Evolutionary conservation across 23 tunicate genomes (phyloP).

Genomic region (Styela plicata): DNA sequence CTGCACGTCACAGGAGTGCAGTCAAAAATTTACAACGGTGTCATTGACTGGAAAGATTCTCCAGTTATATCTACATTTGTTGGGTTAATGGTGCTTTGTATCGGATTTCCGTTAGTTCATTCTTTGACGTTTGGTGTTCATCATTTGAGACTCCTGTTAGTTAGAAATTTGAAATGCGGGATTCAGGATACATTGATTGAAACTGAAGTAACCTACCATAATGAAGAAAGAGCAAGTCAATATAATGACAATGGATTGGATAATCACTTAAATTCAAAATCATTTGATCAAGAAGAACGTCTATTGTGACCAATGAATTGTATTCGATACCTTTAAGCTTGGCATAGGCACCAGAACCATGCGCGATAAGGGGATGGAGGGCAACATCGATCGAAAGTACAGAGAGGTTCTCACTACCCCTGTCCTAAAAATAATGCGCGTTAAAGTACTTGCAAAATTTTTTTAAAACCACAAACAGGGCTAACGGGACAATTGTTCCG

Average conservation of each 20-base stretch:
- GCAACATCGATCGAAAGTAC: no score
- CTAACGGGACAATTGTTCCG: no score
- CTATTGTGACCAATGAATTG: no score
- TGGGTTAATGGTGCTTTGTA: neutral
- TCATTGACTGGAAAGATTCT: constrained; percentile 43
- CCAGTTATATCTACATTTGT: constrained; percentile 39
- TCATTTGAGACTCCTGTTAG: constrained; percentile 34
- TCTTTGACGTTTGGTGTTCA: constrained; percentile 37
- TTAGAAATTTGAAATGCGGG: neutral
- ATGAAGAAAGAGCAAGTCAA: neutral
- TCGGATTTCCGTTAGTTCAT: constrained; percentile 47
- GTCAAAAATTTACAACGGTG: constrained; percentile 35
- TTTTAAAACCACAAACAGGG: no score
- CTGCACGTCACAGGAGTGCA: constrained; percentile 42
- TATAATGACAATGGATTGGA: neutral
- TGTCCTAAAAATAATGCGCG: no score
- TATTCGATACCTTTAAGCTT: no score
- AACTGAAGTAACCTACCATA: neutral
- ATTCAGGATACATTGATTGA: neutral
- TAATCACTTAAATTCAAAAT: no score
- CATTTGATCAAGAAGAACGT: neutral
- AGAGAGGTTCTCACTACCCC: no score
- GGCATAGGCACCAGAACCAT: no score
- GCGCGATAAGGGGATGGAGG: no score
- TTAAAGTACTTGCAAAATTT: no score